A percentile compares a stretch with the other conserved stretches of the same genome.
Conservation (phyloP, 2,113 vertebrate genomes). For the Dissostichus mawsoni region DNA sequence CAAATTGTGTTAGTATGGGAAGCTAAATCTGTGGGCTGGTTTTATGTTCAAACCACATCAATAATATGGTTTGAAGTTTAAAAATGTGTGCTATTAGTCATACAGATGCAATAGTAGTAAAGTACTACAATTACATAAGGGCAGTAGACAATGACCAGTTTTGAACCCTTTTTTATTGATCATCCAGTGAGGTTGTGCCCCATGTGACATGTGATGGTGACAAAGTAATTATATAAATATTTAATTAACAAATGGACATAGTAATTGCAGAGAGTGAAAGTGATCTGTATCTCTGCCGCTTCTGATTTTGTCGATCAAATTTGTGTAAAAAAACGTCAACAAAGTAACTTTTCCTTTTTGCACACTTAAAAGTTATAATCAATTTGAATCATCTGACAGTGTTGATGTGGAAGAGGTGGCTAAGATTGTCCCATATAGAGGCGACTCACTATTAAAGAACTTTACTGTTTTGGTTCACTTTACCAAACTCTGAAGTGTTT, state of each 20-base stretch:
- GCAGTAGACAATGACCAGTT: slow-evolving; percentile 1
- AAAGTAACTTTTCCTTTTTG: too few species aligned
- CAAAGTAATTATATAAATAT: too few species aligned
- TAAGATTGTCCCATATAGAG: neutral
- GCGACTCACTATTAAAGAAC: too few species aligned
- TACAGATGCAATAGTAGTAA: neutral
- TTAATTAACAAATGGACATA: neutral
- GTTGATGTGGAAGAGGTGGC: neutral
- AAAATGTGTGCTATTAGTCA: slow-evolving; percentile 6
- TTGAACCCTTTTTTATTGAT: neutral
- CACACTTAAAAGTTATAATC: too few species aligned
- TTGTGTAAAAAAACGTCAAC: neutral
- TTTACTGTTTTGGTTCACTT: neutral
- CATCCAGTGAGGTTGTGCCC: neutral
- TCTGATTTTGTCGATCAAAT: neutral
- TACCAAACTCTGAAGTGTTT: too few species aligned
- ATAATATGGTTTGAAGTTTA: slow-evolving; percentile 16
- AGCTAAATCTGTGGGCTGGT: slow-evolving; percentile 22
- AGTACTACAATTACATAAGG: slow-evolving; percentile 23
- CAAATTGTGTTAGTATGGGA: slow-evolving; percentile 36
- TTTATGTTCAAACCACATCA: slow-evolving; percentile 19
- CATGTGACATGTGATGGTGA: neutral
- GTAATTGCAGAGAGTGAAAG: too few species aligned
- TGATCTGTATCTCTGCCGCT: neutral
- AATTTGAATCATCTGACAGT: neutral